Conservation (phyloP, 1,140 invertebrate genomes). For the Halictus rubicundus region DNA sequence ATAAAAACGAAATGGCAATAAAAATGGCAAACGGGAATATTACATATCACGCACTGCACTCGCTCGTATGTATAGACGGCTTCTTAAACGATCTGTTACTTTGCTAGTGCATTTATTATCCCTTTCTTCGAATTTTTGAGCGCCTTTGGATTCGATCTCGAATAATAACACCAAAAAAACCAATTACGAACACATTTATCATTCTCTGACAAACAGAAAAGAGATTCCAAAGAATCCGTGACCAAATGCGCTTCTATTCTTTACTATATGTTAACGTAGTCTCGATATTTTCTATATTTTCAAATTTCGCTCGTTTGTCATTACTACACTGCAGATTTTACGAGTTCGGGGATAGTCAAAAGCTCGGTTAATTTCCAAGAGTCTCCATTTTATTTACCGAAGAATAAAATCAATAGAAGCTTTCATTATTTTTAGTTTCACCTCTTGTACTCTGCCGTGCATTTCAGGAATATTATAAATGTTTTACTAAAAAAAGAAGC, state of each 20-base stretch:
- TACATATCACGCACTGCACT: constrained; percentile 61
- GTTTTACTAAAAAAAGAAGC: no score
- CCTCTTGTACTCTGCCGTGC: no score
- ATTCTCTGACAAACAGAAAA: background rate
- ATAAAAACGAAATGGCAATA: constrained; percentile 16
- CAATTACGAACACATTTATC: background rate
- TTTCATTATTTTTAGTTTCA: no score
- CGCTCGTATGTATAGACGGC: constrained; percentile 61
- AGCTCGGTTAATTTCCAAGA: no score
- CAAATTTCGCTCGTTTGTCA: constrained; percentile 50
- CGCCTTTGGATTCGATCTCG: constrained; percentile 49
- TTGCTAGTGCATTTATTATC: constrained; percentile 56
- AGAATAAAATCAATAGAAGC: no score
- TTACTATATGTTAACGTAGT: constrained; percentile 46
- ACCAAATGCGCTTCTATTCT: constrained; percentile 54
- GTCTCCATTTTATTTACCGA: no score
- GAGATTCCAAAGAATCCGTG: background rate
- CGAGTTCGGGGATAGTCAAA: background rate
- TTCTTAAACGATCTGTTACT: constrained; percentile 62
- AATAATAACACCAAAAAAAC: background rate
- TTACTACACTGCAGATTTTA: constrained; percentile 20
- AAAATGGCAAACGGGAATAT: constrained; percentile 44
- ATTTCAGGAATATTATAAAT: no score
- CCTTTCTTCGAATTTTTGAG: constrained; percentile 44
- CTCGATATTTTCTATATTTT: constrained; percentile 43